Evolutionary conservation across 2,888 invertebrate genomes (phyloP).

Genomic region (Drosophila nr. fundita): DNA sequence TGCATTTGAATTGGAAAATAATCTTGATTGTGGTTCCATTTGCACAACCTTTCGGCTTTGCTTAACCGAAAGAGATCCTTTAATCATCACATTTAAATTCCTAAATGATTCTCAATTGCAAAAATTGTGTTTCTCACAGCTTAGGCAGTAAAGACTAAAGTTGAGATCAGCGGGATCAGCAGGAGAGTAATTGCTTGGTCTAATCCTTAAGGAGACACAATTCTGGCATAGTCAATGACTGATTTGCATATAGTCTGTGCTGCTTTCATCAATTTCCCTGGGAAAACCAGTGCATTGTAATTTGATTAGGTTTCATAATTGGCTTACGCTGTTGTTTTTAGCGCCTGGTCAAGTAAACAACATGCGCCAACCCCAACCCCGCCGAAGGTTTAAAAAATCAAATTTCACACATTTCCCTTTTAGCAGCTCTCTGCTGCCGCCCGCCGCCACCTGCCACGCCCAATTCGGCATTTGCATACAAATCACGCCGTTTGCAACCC

Average conservation of each 20-base stretch:
- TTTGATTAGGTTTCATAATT: constrained; percentile 69
- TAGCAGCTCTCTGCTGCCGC: not conserved
- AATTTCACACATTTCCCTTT: constrained; percentile 54
- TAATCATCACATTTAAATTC: not conserved
- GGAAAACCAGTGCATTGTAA: constrained; percentile 36
- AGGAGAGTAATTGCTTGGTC: not conserved
- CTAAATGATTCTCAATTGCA: not conserved
- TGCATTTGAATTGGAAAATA: not conserved
- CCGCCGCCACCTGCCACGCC: constrained; percentile 2
- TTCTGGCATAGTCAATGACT: not conserved
- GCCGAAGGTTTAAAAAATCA: constrained; percentile 52
- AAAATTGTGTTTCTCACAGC: not conserved
- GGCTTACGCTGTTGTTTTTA: constrained; percentile 58
- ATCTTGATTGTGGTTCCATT: not conserved
- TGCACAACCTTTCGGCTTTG: not conserved
- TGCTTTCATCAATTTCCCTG: constrained; percentile 7
- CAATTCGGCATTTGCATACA: constrained; percentile 67
- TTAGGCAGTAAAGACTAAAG: not conserved
- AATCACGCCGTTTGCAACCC: constrained; percentile 69
- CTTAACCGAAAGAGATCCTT: not conserved
- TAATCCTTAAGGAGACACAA: not conserved
- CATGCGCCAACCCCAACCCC: not conserved
- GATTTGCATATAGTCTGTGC: not conserved
- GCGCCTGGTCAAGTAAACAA: constrained; percentile 40
- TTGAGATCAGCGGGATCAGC: not conserved